Evolutionary conservation across 1,140 invertebrate species (phyloP).

Genomic region (Nasonia vitripennis): DNA sequence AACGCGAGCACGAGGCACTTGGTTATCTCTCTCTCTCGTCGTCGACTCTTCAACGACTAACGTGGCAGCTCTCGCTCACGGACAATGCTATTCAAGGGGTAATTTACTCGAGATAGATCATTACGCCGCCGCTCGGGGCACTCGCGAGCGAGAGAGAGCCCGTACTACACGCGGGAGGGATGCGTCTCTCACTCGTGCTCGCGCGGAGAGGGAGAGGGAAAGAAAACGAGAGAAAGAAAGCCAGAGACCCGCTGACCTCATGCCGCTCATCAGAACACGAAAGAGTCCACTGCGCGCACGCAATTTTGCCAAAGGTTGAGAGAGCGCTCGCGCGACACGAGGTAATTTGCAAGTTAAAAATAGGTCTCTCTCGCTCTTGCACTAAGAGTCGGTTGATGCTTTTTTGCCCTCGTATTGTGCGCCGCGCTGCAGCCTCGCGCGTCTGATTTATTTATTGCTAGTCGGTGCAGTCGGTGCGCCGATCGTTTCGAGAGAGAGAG

Average conservation of each 20-base stretch:
- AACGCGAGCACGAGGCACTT: background rate
- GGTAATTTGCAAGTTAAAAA: conserved; percentile 25
- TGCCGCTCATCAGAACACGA: conserved; percentile 7
- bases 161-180: background rate
- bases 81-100: conserved; percentile 43
- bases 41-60: background rate
- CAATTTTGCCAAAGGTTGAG: background rate
- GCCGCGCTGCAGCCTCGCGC: background rate
- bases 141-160: background rate
- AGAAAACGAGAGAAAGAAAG: background rate
- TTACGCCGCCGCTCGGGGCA: conserved; percentile 15
- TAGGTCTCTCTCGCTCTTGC: background rate
- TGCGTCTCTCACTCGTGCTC: background rate
- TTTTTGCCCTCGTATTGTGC: conserved; percentile 3
- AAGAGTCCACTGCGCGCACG: background rate
- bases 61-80: conserved; percentile 3
- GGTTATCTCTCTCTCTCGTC: background rate
- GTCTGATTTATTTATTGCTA: conserved; percentile 18
- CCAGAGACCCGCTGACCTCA: background rate
- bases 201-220: background rate
- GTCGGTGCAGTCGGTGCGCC: background rate
- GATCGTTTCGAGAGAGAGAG: background rate
- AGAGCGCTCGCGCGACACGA: background rate
- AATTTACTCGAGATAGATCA: conserved; percentile 49
- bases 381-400: background rate